Evolutionary conservation across 2,113 vertebrate genomes (phyloP), one percentile per base, ranked within the genome.

Genomic region (Odocoileus hemionus): DNA sequence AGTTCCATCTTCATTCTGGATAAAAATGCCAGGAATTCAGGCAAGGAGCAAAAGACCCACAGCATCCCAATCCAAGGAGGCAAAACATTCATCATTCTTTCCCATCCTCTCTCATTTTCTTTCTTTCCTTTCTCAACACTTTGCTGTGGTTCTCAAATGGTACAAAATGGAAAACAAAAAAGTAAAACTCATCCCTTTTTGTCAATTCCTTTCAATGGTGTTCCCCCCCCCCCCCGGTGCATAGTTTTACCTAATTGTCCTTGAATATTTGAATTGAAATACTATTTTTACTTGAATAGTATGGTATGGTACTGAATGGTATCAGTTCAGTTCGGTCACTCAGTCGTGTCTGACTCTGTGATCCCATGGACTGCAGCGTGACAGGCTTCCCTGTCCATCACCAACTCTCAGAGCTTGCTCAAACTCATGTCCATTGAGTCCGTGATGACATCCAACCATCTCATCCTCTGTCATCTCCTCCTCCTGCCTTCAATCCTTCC

Each of bases 111-210:
- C 57, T 83, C 25, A 15, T 14, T 43, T 76, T 14, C 25, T 88
- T 8, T 11, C 26, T 28, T 9, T 36, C 33, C 4, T 88, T 76
- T 64, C 23, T 95, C 33, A 70, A 5, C 33, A 43, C 5, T 43
- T 85, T 76, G 2, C 39, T 7, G 25, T 13, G 30, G 45, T 89
- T 79, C 23, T 61, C 86, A 79, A 54, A 67, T 60, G 36, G 52
- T 67, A 93, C 3, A 82, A 64, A 83, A 85, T 26, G 55, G 39
- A 96, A 92, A 97, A 83, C 36, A 76, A 90, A 96, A 16, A 12
- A 28, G 17, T n/a, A 50, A 93, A 85, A 12, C 8, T 12, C 25
- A 91, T 12, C 52, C 45, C 1, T 1, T 80, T 58, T 60, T 33
- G 33, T 21, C 3, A 78, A 60, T 89, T 4, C 16, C 10, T 70